A percentile compares a stretch with the other conserved stretches of the same genome.
Evolutionary conservation across 2,113 vertebrate genomes (phyloP).

Genomic region (Cygnus atratus): DNA sequence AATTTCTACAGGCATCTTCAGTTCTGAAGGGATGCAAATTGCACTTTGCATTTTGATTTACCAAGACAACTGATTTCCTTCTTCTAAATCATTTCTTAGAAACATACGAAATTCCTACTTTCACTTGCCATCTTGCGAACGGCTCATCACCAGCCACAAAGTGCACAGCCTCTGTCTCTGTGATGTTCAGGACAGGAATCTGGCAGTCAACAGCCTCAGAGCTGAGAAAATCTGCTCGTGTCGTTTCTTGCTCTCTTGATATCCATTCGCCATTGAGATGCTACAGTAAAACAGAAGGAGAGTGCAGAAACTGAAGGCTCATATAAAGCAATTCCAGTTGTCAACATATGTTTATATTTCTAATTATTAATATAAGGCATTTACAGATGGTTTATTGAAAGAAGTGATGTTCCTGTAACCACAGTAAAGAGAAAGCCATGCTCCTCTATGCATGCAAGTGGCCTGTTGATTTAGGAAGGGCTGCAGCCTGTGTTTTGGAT

Average conservation of each 20-base stretch:
- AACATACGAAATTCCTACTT: constrained; percentile 70
- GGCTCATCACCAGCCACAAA: constrained; percentile 78
- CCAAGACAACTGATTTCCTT: not conserved
- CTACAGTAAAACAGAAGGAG: constrained; percentile 54
- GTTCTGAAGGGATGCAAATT: constrained; percentile 2
- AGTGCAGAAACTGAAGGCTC: not conserved
- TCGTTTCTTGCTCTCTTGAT: constrained; percentile 73
- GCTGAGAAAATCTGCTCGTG: constrained; percentile 82
- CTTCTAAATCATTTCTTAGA: constrained; percentile 4
- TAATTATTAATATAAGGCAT: not conserved
- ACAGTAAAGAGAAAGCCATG: not conserved
- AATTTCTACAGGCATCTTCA: not conserved
- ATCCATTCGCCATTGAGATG: constrained; percentile 73
- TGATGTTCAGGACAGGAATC: constrained; percentile 73
- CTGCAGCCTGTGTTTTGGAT: not conserved
- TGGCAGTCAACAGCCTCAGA: constrained; percentile 79
- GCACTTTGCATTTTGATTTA: constrained; percentile 55
- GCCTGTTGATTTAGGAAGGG: not conserved
- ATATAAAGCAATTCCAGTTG: not conserved
- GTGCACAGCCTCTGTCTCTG: constrained; percentile 63
- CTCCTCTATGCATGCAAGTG: not conserved
- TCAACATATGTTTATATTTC: not conserved
- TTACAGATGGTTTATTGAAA: not conserved
- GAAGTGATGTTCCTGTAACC: not conserved
- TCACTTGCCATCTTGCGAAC: constrained; percentile 83